Evolutionary conservation across 2,797 vertebrate species (phyloP).

Genomic region (Etheostoma perlongum): DNA sequence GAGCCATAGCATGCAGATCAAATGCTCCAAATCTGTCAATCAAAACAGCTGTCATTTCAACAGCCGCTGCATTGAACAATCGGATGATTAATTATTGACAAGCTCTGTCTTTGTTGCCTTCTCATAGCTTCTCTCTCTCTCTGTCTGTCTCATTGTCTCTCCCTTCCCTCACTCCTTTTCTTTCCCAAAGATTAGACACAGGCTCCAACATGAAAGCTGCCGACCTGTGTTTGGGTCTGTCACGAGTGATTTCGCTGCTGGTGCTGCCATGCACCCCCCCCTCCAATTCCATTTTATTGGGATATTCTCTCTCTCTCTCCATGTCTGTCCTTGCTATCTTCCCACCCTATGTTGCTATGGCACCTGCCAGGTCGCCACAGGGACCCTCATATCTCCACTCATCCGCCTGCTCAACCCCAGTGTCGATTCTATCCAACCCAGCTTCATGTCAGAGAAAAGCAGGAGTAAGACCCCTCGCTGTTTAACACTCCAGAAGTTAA

Average conservation of each 20-base stretch:
- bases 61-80: conserved; percentile 69
- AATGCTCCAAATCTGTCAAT: conserved; percentile 85
- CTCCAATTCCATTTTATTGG: conserved; percentile 51
- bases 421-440: conserved; percentile 79
- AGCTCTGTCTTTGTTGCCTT: conserved; percentile 75
- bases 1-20: conserved; percentile 73
- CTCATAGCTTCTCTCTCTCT: conserved; percentile 65
- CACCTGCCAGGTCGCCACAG: conserved; percentile 81
- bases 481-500: conserved; percentile 82
- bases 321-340: conserved; percentile 68
- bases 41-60: conserved; percentile 78
- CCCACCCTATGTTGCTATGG: conserved; percentile 79
- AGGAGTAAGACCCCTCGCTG: conserved; percentile 79
- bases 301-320: conserved; percentile 65
- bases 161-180: conserved; percentile 62
- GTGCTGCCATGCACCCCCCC: conserved; percentile 53
- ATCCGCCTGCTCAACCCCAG: conserved; percentile 77
- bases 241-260: conserved; percentile 76
- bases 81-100: conserved; percentile 84
- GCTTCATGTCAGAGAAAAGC: conserved; percentile 78
- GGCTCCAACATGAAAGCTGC: conserved; percentile 80
- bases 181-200: conserved; percentile 76
- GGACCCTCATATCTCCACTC: conserved; percentile 81
- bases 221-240: conserved; percentile 80
- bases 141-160: conserved; percentile 57